These are phyloP conservation scores for Andrena trimmerana DNA, from an alignment of 2,888 invertebrate genomes.

Conservation along the genomic window DNA sequence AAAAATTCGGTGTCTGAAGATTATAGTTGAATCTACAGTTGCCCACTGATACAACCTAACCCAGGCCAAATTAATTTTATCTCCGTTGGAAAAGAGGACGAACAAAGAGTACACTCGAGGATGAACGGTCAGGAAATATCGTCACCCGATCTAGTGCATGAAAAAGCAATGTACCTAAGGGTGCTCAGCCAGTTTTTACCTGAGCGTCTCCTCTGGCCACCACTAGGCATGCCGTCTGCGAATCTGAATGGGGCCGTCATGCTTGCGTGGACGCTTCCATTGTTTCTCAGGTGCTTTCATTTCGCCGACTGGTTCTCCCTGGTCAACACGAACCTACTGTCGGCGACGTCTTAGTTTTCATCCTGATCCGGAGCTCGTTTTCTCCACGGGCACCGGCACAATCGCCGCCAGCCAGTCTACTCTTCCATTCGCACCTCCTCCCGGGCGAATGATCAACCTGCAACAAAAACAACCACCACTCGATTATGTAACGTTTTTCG, in stretches of 20 bases:
- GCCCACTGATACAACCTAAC: too few species aligned
- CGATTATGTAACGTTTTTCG: constrained; percentile 25
- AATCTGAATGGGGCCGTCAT: constrained; percentile 73
- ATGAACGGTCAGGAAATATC: not conserved
- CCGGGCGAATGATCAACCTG: constrained; percentile 54
- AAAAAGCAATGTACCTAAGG: constrained; percentile 19
- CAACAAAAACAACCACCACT: constrained; percentile 49
- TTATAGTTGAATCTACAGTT: too few species aligned
- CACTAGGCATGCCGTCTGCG: constrained; percentile 71
- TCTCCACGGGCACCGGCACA: constrained; percentile 34
- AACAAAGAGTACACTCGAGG: too few species aligned
- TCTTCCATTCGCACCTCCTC: constrained; percentile 42
- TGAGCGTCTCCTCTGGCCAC: constrained; percentile 66
- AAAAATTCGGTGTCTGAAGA: too few species aligned
- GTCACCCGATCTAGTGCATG: not conserved
- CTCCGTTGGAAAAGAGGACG: too few species aligned
- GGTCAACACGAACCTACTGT: constrained; percentile 65
- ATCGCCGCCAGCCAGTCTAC: constrained; percentile 55
- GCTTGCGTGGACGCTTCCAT: constrained; percentile 75
- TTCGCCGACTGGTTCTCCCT: constrained; percentile 65
- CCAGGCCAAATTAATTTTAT: too few species aligned
- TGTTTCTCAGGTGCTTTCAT: constrained; percentile 73
- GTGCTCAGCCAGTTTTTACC: constrained; percentile 65
- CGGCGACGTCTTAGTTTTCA: constrained; percentile 68
- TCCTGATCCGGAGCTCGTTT: constrained; percentile 65